These are phyloP conservation scores for Lepidurus packardi DNA, from an alignment of 1,140 invertebrate species.

Conservation along the genomic window DNA sequence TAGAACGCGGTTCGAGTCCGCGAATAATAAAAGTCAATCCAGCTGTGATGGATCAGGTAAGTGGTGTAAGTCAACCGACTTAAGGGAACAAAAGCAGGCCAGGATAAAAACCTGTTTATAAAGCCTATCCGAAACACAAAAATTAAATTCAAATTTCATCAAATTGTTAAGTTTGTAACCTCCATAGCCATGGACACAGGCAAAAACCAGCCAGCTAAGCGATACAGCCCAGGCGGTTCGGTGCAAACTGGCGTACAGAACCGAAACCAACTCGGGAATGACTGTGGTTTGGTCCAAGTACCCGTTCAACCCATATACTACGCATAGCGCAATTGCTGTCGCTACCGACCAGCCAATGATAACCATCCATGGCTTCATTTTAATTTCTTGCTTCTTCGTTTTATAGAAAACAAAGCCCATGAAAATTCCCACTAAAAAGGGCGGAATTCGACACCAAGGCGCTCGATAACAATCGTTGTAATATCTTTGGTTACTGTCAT, in stretches of 20 bases:
- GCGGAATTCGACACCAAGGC: conserved; percentile 27
- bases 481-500: background rate
- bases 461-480: conserved; percentile 14
- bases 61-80: conserved; percentile 64
- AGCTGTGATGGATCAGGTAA: conserved; percentile 53
- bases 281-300: background rate
- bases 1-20: conserved; percentile 64
- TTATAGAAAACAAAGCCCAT: conserved; percentile 20
- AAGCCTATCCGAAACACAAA: conserved; percentile 48
- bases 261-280: conserved; percentile 39
- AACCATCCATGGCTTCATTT: conserved; percentile 24
- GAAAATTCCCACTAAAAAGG: conserved; percentile 30
- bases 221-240: conserved; percentile 55
- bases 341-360: conserved; percentile 3
- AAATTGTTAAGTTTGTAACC: conserved; percentile 43
- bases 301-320: background rate
- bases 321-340: background rate
- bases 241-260: conserved; percentile 57
- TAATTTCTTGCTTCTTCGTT: background rate
- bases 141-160: background rate
- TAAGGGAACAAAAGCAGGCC: conserved; percentile 60
- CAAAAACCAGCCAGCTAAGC: conserved; percentile 64
- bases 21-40: conserved; percentile 66
- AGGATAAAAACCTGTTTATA: conserved; percentile 57
- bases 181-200: conserved; percentile 68